These are phyloP conservation scores for Dicerorhinus sumatrensis DNA, from an alignment of 2,113 vertebrate genomes.

Conservation along the genomic window DNA sequence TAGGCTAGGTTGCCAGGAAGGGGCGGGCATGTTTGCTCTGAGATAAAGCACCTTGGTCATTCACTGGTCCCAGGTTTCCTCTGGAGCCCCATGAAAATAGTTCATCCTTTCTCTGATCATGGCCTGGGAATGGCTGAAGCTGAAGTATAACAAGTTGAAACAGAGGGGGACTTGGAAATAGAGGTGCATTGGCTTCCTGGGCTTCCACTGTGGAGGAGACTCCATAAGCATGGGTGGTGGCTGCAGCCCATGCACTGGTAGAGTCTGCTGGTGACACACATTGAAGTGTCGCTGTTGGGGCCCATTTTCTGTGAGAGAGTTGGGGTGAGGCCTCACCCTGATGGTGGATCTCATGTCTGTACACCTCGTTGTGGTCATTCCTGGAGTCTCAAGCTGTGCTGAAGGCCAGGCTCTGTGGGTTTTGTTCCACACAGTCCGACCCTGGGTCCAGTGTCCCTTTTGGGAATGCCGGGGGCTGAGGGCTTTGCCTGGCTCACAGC, in stretches of 20 bases:
- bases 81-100: neutral
- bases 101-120: neutral
- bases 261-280: too few species aligned
- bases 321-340: fast-evolving
- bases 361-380: neutral
- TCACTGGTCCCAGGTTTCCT: neutral
- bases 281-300: fast-evolving
- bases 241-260: fast-evolving
- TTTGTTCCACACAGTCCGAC: neutral
- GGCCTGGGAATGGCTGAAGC: neutral
- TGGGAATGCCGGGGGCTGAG: neutral
- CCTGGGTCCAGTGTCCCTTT: neutral
- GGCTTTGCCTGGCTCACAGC: neutral
- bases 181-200: neutral
- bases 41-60: fast-evolving
- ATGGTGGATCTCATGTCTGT: neutral
- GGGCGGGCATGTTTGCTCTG: neutral
- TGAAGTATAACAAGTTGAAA: neutral
- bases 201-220: too few species aligned
- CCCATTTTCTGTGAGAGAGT: neutral
- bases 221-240: fast-evolving
- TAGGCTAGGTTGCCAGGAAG: neutral
- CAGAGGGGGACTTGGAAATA: neutral
- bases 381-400: neutral
- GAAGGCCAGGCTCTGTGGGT: neutral